phyloP scores from a whole-genome alignment of 1,140 invertebrate genomes.

The Papilio polytes region DNA sequence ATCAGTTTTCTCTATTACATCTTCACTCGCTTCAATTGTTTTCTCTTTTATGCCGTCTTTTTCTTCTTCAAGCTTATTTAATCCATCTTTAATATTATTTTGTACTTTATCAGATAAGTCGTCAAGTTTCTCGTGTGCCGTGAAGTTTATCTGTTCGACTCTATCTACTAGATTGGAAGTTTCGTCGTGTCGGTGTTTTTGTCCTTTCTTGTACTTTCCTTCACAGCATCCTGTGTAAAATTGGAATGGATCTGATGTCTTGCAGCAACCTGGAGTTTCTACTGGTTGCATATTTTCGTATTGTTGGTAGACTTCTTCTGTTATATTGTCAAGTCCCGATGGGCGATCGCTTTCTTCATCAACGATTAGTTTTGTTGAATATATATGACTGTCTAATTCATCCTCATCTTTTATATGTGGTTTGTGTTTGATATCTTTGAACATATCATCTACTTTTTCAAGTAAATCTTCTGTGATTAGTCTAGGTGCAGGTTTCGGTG shows the following conservation, averaged over 20 bases:
- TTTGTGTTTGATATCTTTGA: slow-evolving; percentile 75
- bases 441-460: slow-evolving; percentile 82
- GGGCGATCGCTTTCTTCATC: slow-evolving; percentile 68
- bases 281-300: slow-evolving; percentile 78
- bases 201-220: slow-evolving; percentile 64
- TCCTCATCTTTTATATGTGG: slow-evolving; percentile 71
- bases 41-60: slow-evolving; percentile 66
- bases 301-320: slow-evolving; percentile 75
- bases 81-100: slow-evolving; percentile 57
- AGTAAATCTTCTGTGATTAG: slow-evolving; percentile 79
- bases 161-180: slow-evolving; percentile 72
- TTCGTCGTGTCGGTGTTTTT: slow-evolving; percentile 76
- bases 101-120: slow-evolving; percentile 59
- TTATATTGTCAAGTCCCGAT: slow-evolving; percentile 53
- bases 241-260: slow-evolving; percentile 67
- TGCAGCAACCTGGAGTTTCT: slow-evolving; percentile 63
- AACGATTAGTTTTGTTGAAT: slow-evolving; percentile 74
- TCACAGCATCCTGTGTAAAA: slow-evolving; percentile 71
- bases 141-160: slow-evolving; percentile 72
- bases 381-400: slow-evolving; percentile 66
- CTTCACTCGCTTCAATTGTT: slow-evolving; percentile 56
- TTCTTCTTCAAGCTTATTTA: slow-evolving; percentile 66
- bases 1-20: slow-evolving; percentile 58
- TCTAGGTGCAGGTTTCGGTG: slow-evolving; percentile 76
- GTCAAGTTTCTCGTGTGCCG: slow-evolving; percentile 66